Evolutionary conservation across 2,113 vertebrate species (phyloP).

Genomic region (Centropus bengalensis): DNA sequence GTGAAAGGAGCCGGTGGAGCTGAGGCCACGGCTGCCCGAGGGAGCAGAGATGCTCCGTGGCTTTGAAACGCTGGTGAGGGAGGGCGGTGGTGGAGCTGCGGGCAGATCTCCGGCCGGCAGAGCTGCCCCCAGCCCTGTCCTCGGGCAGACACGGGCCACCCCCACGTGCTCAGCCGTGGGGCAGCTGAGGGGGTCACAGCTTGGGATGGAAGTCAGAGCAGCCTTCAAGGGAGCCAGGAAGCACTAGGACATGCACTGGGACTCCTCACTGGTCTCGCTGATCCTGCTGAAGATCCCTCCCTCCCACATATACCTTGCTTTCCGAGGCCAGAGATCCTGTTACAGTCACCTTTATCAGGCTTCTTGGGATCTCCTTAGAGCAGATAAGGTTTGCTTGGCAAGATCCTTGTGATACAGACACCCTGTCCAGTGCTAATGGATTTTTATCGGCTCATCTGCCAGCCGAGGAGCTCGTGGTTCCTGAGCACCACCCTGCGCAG

Average conservation of each 20-base stretch:
- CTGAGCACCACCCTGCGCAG: neutral
- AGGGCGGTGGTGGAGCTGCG: neutral
- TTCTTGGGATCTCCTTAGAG: neutral
- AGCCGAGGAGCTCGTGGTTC: neutral
- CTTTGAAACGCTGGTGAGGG: fast-evolving
- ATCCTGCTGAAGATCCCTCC: neutral
- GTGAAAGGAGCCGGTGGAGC: neutral
- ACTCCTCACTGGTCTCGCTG: neutral
- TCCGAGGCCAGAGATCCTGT: neutral
- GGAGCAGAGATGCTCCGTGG: fast-evolving
- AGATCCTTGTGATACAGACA: neutral
- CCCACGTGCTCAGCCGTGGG: fast-evolving
- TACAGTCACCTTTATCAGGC: neutral
- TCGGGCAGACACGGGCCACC: fast-evolving
- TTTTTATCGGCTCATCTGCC: neutral
- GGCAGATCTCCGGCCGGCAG: fast-evolving
- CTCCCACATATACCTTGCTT: neutral
- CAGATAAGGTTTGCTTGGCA: neutral
- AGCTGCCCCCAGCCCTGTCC: fast-evolving
- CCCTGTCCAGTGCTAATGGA: neutral
- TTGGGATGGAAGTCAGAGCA: neutral
- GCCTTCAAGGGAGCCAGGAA: neutral
- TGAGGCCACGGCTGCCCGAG: fast-evolving
- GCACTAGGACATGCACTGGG: neutral
- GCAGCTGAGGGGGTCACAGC: neutral